These are phyloP conservation scores for Abrostola triplasia DNA, from an alignment of 2,888 invertebrate species.

Conservation along the genomic window DNA sequence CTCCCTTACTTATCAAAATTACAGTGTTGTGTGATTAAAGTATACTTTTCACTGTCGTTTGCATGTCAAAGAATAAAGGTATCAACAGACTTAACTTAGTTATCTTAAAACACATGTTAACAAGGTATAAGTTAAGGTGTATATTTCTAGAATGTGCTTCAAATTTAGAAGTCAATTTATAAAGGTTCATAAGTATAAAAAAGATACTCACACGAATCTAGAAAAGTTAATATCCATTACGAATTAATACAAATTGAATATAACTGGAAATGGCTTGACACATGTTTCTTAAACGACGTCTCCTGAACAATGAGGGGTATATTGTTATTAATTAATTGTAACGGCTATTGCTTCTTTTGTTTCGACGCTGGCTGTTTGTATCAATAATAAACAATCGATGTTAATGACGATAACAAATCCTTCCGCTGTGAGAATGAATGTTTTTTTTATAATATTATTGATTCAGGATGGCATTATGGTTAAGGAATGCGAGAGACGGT, in stretches of 20 bases:
- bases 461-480: background rate
- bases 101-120: too few species aligned
- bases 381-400: conserved; percentile 27
- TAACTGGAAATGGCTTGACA: conserved; percentile 10
- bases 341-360: conserved; percentile 18
- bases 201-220: conserved; percentile 29
- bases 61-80: too few species aligned
- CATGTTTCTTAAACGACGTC: conserved; percentile 35
- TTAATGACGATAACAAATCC: conserved; percentile 21
- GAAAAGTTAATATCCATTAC: conserved; percentile 33
- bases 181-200: too few species aligned
- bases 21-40: too few species aligned
- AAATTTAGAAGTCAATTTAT: too few species aligned
- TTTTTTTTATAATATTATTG: conserved; percentile 10
- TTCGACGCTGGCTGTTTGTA: conserved; percentile 36
- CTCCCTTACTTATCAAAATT: too few species aligned
- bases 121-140: too few species aligned
- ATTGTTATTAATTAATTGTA: conserved; percentile 33
- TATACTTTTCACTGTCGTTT: too few species aligned
- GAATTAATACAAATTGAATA: conserved; percentile 13
- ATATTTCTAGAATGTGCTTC: too few species aligned
- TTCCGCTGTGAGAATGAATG: conserved; percentile 6
- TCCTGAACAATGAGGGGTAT: conserved; percentile 26
- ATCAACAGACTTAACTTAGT: too few species aligned
- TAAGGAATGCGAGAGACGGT: background rate